Evolutionary conservation across 2,888 invertebrate species (phyloP), one percentile per base, ranked within the genome.

Genomic region (Troides oblongomaculatus): DNA sequence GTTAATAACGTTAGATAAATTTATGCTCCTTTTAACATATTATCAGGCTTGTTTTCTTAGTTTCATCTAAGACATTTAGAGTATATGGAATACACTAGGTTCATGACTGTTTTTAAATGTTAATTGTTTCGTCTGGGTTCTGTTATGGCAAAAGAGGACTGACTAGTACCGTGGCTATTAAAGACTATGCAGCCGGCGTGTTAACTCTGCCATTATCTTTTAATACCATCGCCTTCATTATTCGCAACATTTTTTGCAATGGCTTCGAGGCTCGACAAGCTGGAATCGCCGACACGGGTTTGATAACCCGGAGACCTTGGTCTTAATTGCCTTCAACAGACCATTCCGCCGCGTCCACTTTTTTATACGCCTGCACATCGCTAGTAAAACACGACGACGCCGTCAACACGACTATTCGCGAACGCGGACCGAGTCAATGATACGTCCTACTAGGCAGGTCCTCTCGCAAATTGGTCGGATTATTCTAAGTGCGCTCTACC

Each of bases 231-330:
- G 85, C 82, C 85, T 88, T 90, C 85, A 86, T 90, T 90, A 90
- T 90, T 89, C 87, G 87, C 86, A 84, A 89, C 79, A 87, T 89
- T 92, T 91, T 92, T 92, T 91, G 89, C 89, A 82, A 82, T 83
- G 82, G 84, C 85, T 83, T 72, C 83, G 87, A 87, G 88, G 88
- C 87, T 84, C 88, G 86, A 87, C 85, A 78, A 81, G 82, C 85
- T 80, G 87, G 81, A 87, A 84, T 84, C 87, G 84, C 84, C 87
- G 88, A 83, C 89, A 84, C 87, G 92, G 84, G 92, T 92, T 92
- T 92, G 92, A 92, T 92, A 92, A 92, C 92, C 92, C 85, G 92
- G 82, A 91, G 92, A 92, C 92, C 92, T 92, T 92, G 92, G 91
- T 91, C 92, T 92, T 92, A 92, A 92, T 92, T 92, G 92, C 91